Evolutionary conservation across 2,113 vertebrate genomes (phyloP).

Genomic region (Mellivora capensis): DNA sequence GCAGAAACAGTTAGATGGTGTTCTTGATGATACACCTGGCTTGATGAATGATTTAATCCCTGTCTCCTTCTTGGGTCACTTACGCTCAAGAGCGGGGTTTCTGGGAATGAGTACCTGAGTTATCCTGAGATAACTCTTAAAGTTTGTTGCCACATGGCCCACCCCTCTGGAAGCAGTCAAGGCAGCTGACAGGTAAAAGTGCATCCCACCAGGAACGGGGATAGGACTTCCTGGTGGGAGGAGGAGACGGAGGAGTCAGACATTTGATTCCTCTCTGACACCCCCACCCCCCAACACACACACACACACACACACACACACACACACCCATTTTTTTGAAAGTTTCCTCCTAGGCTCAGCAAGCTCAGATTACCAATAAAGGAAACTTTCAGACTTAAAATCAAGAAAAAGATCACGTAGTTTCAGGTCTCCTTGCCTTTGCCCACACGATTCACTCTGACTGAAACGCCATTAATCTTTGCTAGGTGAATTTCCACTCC

Average conservation of each 20-base stretch:
- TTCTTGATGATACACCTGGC: not conserved
- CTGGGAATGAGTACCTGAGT: not conserved
- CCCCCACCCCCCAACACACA: no score
- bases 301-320: not conserved
- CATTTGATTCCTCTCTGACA: not conserved
- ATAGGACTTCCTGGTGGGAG: accelerated
- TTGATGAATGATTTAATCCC: not conserved
- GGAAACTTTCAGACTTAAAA: not conserved
- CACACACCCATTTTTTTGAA: not conserved
- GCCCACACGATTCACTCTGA: not conserved
- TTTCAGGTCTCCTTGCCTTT: not conserved
- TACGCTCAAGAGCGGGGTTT: not conserved
- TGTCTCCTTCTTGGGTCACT: not conserved
- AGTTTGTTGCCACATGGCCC: not conserved
- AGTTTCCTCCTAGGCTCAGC: not conserved
- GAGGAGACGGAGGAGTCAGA: accelerated
- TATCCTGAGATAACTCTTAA: no score
- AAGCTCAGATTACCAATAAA: not conserved
- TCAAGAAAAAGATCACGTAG: not conserved
- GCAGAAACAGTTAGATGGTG: not conserved
- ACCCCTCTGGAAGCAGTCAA: not conserved
- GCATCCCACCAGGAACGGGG: accelerated
- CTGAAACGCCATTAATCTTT: not conserved
- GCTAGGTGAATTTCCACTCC: not conserved
- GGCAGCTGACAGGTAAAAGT: not conserved